These are phyloP conservation scores for Vesta saturnalis DNA, from an alignment of 2,888 invertebrate species.

Conservation along the genomic window DNA sequence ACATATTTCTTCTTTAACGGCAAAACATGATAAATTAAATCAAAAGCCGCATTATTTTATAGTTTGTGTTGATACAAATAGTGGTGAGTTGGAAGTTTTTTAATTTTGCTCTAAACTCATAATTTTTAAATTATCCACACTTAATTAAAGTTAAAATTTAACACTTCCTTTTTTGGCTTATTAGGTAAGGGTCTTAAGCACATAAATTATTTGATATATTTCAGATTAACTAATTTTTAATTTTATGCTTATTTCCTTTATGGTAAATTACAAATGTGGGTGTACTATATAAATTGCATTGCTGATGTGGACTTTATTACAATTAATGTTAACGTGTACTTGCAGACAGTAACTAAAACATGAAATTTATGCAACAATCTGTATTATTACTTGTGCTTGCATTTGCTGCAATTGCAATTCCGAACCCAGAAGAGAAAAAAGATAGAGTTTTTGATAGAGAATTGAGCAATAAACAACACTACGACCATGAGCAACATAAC, in stretches of 20 bases:
- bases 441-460: slow-evolving; percentile 74
- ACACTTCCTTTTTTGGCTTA: background rate
- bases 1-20: background rate
- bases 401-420: slow-evolving; percentile 66
- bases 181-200: background rate
- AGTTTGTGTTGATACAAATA: background rate
- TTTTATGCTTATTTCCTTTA: slow-evolving; percentile 5
- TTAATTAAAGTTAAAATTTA: background rate
- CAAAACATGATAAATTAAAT: background rate
- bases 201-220: background rate
- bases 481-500: slow-evolving; percentile 82
- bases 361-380: slow-evolving; percentile 30
- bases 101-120: background rate
- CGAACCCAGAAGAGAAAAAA: slow-evolving; percentile 76
- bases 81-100: slow-evolving; percentile 6
- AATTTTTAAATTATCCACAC: background rate
- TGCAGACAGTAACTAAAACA: slow-evolving; percentile 4
- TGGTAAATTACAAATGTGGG: slow-evolving; percentile 7
- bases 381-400: slow-evolving; percentile 38
- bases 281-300: background rate
- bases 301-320: slow-evolving; percentile 22
- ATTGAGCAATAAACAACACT: slow-evolving; percentile 83
- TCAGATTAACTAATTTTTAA: background rate
- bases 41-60: background rate
- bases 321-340: slow-evolving; percentile 6